Base-by-base conservation (phyloP, 2,113 vertebrate species). In the Silurus meridionalis region DNA sequence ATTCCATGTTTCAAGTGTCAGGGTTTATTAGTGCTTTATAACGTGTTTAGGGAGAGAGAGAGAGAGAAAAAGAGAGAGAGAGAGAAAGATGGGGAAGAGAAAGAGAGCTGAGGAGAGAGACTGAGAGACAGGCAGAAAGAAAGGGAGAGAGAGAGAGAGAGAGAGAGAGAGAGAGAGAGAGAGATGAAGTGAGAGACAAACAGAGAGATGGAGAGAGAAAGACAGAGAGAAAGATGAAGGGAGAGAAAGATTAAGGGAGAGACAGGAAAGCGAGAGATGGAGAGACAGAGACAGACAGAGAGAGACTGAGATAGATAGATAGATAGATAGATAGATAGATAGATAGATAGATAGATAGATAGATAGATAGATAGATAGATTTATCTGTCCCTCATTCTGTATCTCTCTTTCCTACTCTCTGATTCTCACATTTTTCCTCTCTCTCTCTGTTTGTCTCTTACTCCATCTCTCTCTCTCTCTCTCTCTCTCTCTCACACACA, bases 391-490 rank as follows among this genome's bases (percentile, higher is more conserved):
- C 53, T 50, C 55, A 52, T 21, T 23, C 21, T 63, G 58, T 60
- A 0, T 58, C 77, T 87, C 60, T 83, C 17, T 19, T 6, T 61
- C 15, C n/a, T 4, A 25, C 48, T 66, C 0, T 8, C 57, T 17
- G 0, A 37, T 37, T 37, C 37, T 37, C 2, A 37, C 37, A 37
- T 37, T 37, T 37, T 80, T 11, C 48, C 1, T 46, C 37, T 23
- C 19, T 10, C 15, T 58, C 23, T 46, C 28, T 37, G 15, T 53
- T 13, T 17, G 0, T 28, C 6, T 28, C 77, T 80, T 17, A 58
- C 53, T 55, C 2, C 48, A 46, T 87, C 78, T 86, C 83, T 55
- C 57, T 80, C 78, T 58, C 78, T 79, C 81, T 85, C 80, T 4
- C 74, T 85, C 60, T 82, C 6, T 69, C 5, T 11, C 19, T 61